These are phyloP conservation scores for silkworm (Bombyx mori) DNA, from an alignment of 1,140 invertebrate genomes.

Conservation along the genomic window ASM3026992v2 NC_085119.1:7234001-7234500, in stretches of 20 bases:
- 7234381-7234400: too few species aligned
- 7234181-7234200: constrained; percentile 54
- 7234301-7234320: constrained; percentile 69
- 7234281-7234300: constrained; percentile 58
- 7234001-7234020: background rate
- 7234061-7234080: constrained; percentile 47
- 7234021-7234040: constrained; percentile 8
- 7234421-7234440: too few species aligned
- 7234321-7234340: constrained; percentile 64
- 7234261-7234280: constrained; percentile 68
- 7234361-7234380: too few species aligned
- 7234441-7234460: too few species aligned
- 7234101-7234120: constrained; percentile 27
- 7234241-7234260: constrained; percentile 61
- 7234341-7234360: constrained; percentile 31
- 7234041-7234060: constrained; percentile 33
- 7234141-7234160: constrained; percentile 48
- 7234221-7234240: constrained; percentile 56
- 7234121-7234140: constrained; percentile 1
- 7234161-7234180: constrained; percentile 56
- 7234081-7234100: constrained; percentile 18
- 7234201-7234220: constrained; percentile 52
- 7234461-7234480: too few species aligned
- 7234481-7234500: too few species aligned
- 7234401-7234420: too few species aligned